phyloP scores from a whole-genome alignment of 2,888 invertebrate species.

The Tetranychus piercei region DNA sequence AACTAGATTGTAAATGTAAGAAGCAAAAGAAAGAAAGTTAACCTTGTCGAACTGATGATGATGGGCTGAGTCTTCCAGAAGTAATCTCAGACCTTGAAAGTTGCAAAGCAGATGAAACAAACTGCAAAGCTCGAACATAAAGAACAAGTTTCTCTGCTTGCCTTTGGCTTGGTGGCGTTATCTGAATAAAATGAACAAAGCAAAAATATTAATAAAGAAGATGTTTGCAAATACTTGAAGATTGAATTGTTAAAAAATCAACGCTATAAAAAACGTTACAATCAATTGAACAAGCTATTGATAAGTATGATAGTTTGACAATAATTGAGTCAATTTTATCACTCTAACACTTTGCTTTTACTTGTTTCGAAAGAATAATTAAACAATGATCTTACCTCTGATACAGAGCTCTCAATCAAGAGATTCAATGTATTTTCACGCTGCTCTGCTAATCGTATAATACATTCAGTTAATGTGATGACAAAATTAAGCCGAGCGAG shows the following conservation, averaged over 20 bases:
- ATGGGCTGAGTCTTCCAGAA: conserved; percentile 65
- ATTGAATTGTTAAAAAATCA: too few relatives aligned
- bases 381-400: conserved; percentile 22
- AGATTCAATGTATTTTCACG: conserved; percentile 31
- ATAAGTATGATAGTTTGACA: too few relatives aligned
- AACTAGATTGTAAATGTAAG: too few relatives aligned
- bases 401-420: conserved; percentile 25
- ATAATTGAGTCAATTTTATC: too few relatives aligned
- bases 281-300: too few relatives aligned
- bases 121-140: conserved; percentile 70
- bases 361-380: neutral
- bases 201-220: neutral
- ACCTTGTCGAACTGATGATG: conserved; percentile 37
- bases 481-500: conserved; percentile 93
- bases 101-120: conserved; percentile 79
- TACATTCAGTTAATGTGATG: conserved; percentile 78
- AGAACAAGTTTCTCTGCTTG: conserved; percentile 63
- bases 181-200: conserved; percentile 9
- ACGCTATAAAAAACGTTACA: too few relatives aligned
- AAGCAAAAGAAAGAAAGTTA: neutral
- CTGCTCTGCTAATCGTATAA: conserved; percentile 49
- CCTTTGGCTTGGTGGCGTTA: conserved; percentile 33
- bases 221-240: too few relatives aligned
- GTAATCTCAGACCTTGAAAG: conserved; percentile 70
- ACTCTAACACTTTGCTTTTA: too few relatives aligned